Base-by-base conservation (phyloP, 2,888 invertebrate genomes). In the Colostygia pectinataria region DNA sequence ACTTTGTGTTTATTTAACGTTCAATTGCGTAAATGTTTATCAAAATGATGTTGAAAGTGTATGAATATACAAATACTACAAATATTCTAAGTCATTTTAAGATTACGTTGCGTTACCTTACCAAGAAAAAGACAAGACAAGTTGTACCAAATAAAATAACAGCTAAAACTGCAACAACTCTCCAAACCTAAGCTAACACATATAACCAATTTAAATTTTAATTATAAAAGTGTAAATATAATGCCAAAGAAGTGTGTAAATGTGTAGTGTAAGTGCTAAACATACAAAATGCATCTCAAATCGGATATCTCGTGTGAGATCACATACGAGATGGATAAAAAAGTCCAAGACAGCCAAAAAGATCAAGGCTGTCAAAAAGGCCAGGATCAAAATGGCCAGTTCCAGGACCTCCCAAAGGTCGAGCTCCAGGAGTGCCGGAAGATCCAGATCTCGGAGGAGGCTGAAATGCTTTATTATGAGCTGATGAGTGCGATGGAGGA, bases 381-480 rank as follows among this genome's bases (percentile, higher is more conserved):
- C n/a, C n/a, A n/a, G n/a, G n/a, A n/a, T 13, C 45, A 37, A n/a
- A 51, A 45, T 32, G 45, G 44, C 3, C 27, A 32, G 13, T 41
- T 32, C 27, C 37, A 45, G 24, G 42, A 42, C 4, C 33, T 45
- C 6, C 37, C 31, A 2, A 18, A 33, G 14, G 37, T 36, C 15
- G 18, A 45, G 28, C 32, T 31, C 18, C 41, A 44, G 14, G 50
- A 44, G 1, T 31, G 13, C 9, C 39, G 73, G 67, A 89, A 89
- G 66, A 55, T 88, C 14, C 83, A 89, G 66, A 83, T 88, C 33
- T 89, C 91, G 0, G 82, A 87, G 60, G 91, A 91, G 59, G 91
- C 91, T 2, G 89, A 90, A 66, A 81, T 90, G 83, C 77, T 91
- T 44, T 91, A 91, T 55, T 90, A 90, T 57, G 91, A 91, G 68